These are phyloP conservation scores for Procavia capensis DNA, from an alignment of 2,113 vertebrate genomes.

Conservation along the genomic window DNA sequence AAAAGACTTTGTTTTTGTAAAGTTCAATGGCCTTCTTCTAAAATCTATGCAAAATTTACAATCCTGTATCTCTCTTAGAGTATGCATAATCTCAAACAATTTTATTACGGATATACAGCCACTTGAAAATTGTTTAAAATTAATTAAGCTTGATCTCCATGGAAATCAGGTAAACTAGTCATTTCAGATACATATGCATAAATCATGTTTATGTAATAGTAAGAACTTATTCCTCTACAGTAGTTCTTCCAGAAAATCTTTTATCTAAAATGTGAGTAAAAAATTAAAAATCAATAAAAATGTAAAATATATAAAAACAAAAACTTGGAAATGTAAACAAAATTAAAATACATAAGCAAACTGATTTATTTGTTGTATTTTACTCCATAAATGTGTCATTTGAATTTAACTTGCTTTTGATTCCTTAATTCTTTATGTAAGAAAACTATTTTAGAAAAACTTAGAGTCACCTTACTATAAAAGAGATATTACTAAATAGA, in stretches of 20 bases:
- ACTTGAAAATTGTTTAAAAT: constrained; percentile 79
- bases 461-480: background rate
- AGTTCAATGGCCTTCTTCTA: constrained; percentile 75
- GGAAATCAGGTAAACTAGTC: constrained; percentile 82
- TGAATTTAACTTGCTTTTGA: background rate
- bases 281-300: background rate
- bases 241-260: background rate
- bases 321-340: background rate
- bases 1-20: constrained; percentile 79
- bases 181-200: background rate
- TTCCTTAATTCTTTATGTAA: background rate
- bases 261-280: background rate
- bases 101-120: constrained; percentile 80
- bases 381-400: background rate
- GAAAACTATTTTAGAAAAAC: background rate
- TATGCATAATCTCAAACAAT: constrained; percentile 85
- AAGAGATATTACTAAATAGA: background rate
- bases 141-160: constrained; percentile 87
- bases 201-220: background rate
- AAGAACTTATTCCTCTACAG: background rate
- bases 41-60: constrained; percentile 75
- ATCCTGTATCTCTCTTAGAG: constrained; percentile 80
- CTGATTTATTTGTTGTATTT: background rate
- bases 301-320: background rate
- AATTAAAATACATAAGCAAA: background rate